A percentile compares a stretch with the other conserved stretches of the same genome.
phyloP scores from a whole-genome alignment of 2,888 invertebrate species.

The Limenitis camilla region DNA sequence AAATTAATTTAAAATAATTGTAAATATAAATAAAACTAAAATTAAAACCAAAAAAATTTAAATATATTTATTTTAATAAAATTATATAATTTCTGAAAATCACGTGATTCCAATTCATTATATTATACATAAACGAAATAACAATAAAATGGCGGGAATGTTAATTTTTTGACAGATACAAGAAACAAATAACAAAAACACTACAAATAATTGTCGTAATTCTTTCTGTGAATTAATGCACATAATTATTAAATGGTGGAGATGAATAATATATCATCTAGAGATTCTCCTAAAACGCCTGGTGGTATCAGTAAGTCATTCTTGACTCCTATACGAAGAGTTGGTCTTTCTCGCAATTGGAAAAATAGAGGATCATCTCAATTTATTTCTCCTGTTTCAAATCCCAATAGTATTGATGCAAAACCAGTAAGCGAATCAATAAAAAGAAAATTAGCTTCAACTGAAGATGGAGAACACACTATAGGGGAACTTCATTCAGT shows the following conservation, averaged over 20 bases:
- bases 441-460: constrained; percentile 39
- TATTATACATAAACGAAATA: neutral
- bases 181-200: neutral
- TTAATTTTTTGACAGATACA: constrained; percentile 15
- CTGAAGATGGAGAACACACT: constrained; percentile 25
- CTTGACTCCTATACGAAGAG: constrained; percentile 69
- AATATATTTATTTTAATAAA: neutral
- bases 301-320: constrained; percentile 69
- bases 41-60: neutral
- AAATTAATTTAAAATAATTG: neutral
- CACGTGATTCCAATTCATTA: neutral
- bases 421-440: constrained; percentile 33
- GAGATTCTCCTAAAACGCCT: constrained; percentile 60
- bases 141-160: constrained; percentile 16
- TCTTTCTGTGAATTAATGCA: neutral
- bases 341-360: constrained; percentile 69
- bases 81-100: neutral
- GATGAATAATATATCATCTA: constrained; percentile 45
- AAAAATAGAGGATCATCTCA: constrained; percentile 52
- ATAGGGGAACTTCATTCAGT: neutral
- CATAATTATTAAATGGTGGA: constrained; percentile 1
- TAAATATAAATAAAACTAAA: neutral
- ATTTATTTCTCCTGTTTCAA: constrained; percentile 52
- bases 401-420: constrained; percentile 26
- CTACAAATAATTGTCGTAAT: neutral